These are phyloP conservation scores for Drosophila stalkeri DNA, from an alignment of 2,888 invertebrate species.

Conservation along the genomic window DNA sequence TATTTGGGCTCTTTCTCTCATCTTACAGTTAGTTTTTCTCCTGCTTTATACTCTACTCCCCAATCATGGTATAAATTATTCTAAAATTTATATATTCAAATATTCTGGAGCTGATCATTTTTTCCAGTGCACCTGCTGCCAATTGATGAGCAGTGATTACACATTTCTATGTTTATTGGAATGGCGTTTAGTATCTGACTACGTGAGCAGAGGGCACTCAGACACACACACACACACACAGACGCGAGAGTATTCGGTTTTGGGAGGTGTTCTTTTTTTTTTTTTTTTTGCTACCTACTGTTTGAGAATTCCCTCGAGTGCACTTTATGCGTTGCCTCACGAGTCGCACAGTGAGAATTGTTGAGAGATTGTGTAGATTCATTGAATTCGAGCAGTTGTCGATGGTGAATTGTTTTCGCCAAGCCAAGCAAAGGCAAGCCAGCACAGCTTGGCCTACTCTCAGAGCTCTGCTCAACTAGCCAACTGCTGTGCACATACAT, in stretches of 20 bases:
- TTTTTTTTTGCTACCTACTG: slow-evolving; percentile 22
- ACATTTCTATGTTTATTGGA: slow-evolving; percentile 56
- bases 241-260: slow-evolving; percentile 30
- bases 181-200: slow-evolving; percentile 45
- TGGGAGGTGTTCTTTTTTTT: slow-evolving; percentile 8
- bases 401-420: slow-evolving; percentile 42
- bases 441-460: background rate
- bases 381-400: slow-evolving; percentile 47
- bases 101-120: slow-evolving; percentile 11
- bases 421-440: background rate
- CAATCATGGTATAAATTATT: too few relatives aligned
- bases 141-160: slow-evolving; percentile 78
- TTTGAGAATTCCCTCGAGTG: slow-evolving; percentile 70
- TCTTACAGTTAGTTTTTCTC: too few relatives aligned
- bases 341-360: slow-evolving; percentile 38
- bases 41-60: background rate
- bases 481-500: background rate
- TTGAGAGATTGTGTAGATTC: slow-evolving; percentile 47
- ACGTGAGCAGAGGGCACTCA: slow-evolving; percentile 55
- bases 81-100: background rate
- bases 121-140: slow-evolving; percentile 48
- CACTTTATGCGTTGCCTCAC: slow-evolving; percentile 68
- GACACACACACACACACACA: background rate
- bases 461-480: slow-evolving; percentile 5
- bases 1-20: background rate